Evolutionary conservation across 2,888 invertebrate species (phyloP).

Genomic region (Drosophila ustulata): DNA sequence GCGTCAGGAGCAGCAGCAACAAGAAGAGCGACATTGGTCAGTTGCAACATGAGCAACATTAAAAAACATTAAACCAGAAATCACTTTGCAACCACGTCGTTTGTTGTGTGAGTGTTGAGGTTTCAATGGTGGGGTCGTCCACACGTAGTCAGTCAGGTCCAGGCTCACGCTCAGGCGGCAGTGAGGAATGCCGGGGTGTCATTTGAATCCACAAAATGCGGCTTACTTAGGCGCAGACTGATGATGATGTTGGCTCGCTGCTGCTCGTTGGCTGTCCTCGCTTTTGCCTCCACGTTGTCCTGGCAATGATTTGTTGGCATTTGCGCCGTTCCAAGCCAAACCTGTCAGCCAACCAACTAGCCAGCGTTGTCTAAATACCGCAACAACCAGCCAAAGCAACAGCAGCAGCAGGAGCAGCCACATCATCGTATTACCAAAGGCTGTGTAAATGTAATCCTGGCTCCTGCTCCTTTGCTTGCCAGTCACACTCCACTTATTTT

Average conservation of each 20-base stretch:
- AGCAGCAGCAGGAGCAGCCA: slow-evolving; percentile 29
- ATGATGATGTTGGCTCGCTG: slow-evolving; percentile 63
- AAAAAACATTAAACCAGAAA: slow-evolving; percentile 82
- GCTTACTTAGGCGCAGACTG: slow-evolving; percentile 79
- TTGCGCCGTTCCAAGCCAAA: slow-evolving; percentile 58
- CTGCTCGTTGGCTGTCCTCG: not conserved
- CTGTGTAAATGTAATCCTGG: slow-evolving; percentile 73
- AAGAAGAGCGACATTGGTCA: slow-evolving; percentile 37
- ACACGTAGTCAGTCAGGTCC: not conserved
- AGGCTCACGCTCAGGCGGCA: not conserved
- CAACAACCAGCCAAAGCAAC: slow-evolving; percentile 46
- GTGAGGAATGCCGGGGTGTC: slow-evolving; percentile 31
- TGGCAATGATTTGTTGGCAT: slow-evolving; percentile 79
- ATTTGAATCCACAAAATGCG: slow-evolving; percentile 79
- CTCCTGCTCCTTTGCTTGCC: slow-evolving; percentile 20
- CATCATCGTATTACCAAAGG: slow-evolving; percentile 76
- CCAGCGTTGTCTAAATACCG: slow-evolving; percentile 57
- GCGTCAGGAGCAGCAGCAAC: slow-evolving; percentile 38
- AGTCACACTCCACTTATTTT: slow-evolving; percentile 79
- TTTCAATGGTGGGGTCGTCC: not conserved
- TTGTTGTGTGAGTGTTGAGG: slow-evolving; percentile 62
- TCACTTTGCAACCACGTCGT: slow-evolving; percentile 80
- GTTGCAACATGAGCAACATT: slow-evolving; percentile 80
- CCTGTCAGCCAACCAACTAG: slow-evolving; percentile 28
- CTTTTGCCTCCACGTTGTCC: slow-evolving; percentile 46